A percentile compares a stretch with the other conserved stretches of the same genome.
Evolutionary conservation across 2,888 invertebrate species (phyloP).

Genomic region (Melanargia galathea): DNA sequence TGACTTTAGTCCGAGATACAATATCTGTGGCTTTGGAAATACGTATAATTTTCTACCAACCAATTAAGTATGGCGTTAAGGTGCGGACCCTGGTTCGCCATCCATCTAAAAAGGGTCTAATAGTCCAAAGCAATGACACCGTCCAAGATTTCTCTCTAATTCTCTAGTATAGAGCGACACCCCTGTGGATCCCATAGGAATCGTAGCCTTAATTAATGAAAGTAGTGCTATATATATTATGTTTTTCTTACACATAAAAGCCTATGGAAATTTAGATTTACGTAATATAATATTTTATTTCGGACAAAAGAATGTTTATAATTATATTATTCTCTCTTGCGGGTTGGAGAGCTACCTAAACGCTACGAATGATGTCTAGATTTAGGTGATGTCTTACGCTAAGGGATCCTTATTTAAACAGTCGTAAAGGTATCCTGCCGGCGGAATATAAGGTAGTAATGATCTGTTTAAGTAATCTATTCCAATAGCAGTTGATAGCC

Average conservation of each 20-base stretch:
- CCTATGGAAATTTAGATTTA: background rate
- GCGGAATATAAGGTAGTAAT: too few species aligned
- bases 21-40: too few species aligned
- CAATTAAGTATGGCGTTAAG: slow-evolving; percentile 7
- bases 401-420: too few species aligned
- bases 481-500: too few species aligned
- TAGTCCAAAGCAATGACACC: slow-evolving; percentile 7
- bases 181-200: background rate
- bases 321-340: too few species aligned
- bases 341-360: too few species aligned
- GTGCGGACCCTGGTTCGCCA: background rate
- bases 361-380: too few species aligned
- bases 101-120: slow-evolving; percentile 17
- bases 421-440: too few species aligned
- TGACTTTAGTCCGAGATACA: too few species aligned
- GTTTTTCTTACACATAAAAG: background rate
- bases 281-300: background rate
- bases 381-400: too few species aligned
- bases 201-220: background rate
- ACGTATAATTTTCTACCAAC: slow-evolving; percentile 2
- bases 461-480: too few species aligned
- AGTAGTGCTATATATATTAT: background rate
- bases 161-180: slow-evolving; percentile 2
- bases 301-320: too few species aligned
- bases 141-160: slow-evolving; percentile 2